Conservation (phyloP, 2,113 vertebrate genomes). For the Mesembrinibis cayennensis region DNA sequence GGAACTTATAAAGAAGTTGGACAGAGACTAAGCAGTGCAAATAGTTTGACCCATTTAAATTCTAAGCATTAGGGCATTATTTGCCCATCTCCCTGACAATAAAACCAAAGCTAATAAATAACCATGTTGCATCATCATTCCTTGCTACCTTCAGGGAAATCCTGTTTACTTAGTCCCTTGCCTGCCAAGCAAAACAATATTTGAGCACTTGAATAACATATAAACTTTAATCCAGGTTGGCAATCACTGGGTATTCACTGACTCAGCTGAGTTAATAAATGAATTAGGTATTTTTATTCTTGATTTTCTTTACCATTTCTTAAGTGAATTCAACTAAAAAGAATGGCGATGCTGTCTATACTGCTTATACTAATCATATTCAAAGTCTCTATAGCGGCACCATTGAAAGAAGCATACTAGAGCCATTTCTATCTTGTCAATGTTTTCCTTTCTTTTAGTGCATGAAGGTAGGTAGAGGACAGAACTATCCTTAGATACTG, state of each 20-base stretch:
- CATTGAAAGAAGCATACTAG: neutral
- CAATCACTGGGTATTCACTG: neutral
- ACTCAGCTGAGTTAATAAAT: neutral
- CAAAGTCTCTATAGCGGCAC: neutral
- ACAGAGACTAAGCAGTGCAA: neutral
- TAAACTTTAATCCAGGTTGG: neutral
- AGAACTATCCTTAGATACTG: neutral
- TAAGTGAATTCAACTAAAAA: neutral
- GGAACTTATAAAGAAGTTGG: neutral
- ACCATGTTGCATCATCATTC: slow-evolving; percentile 28
- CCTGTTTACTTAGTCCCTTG: slow-evolving; percentile 20
- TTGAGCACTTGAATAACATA: neutral
- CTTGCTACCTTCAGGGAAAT: neutral
- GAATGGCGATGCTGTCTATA: neutral
- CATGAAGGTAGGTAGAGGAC: neutral
- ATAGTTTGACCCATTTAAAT: neutral
- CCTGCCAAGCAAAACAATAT: slow-evolving; percentile 11
- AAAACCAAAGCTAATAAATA: slow-evolving; percentile 58
- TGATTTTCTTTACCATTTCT: neutral
- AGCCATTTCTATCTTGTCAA: neutral
- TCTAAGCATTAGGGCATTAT: slow-evolving; percentile 11
- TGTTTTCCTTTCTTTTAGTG: neutral
- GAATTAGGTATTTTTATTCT: neutral
- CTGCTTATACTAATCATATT: neutral
- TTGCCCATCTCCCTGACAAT: neutral